Percentiles rank a stretch among this genome's conserved stretches.
phyloP scores from a whole-genome alignment of 1,140 invertebrate genomes.

The Lepidurus arcticus region DNA sequence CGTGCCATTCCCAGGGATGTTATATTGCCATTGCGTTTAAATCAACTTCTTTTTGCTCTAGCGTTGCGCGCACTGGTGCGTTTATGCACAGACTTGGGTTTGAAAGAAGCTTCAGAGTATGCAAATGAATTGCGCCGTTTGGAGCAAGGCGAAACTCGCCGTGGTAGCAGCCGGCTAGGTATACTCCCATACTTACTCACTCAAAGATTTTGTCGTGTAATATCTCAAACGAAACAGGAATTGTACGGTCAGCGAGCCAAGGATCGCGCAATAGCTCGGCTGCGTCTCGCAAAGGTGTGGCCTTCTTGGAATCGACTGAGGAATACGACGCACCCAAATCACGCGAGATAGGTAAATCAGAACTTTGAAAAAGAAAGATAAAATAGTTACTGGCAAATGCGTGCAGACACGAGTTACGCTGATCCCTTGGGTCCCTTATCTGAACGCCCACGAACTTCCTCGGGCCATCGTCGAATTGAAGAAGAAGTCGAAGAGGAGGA shows the following conservation, averaged over 20 bases:
- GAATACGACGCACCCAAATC: slow-evolving; percentile 4
- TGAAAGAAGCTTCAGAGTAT: slow-evolving; percentile 73
- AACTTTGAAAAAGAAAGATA: slow-evolving; percentile 32
- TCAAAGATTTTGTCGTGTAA: background rate
- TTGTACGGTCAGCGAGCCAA: slow-evolving; percentile 3
- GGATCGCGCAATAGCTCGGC: slow-evolving; percentile 26
- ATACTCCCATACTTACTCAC: slow-evolving; percentile 1
- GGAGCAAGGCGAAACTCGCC: slow-evolving; percentile 59
- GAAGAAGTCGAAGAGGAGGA: slow-evolving; percentile 77
- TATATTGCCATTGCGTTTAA: background rate
- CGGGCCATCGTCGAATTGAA: slow-evolving; percentile 47
- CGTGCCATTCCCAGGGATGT: background rate
- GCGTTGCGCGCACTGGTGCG: slow-evolving; percentile 75
- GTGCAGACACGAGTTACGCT: slow-evolving; percentile 58
- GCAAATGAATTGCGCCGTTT: slow-evolving; percentile 70
- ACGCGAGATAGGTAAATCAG: slow-evolving; percentile 24
- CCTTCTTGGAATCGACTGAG: slow-evolving; percentile 6
- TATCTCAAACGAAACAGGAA: slow-evolving; percentile 11
- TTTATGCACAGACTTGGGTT: slow-evolving; percentile 71
- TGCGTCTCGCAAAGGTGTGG: slow-evolving; percentile 6
- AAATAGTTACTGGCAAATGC: slow-evolving; percentile 25
- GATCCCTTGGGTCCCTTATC: slow-evolving; percentile 70
- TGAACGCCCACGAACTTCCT: slow-evolving; percentile 66
- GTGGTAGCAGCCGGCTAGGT: slow-evolving; percentile 44
- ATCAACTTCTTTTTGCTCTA: slow-evolving; percentile 35